These are phyloP conservation scores for Dromius quadrimaculatus DNA, from an alignment of 2,888 invertebrate genomes.

Conservation along the genomic window DNA sequence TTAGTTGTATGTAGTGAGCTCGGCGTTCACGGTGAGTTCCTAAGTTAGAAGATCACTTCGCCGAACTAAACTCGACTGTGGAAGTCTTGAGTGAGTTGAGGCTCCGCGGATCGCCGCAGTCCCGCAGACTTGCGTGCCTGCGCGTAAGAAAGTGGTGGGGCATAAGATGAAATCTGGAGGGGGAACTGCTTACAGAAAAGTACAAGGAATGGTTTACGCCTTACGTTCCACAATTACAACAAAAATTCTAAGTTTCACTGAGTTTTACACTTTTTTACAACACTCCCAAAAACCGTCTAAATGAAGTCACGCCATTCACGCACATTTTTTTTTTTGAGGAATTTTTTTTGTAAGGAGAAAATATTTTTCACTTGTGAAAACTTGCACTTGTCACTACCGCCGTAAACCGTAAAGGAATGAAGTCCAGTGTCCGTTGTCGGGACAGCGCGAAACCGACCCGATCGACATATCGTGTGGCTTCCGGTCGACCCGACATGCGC, in stretches of 20 bases:
- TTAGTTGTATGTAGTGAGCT: constrained; percentile 9
- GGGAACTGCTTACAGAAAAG: constrained; percentile 56
- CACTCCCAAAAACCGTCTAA: neutral
- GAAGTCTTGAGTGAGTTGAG: constrained; percentile 57
- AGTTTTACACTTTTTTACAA: constrained; percentile 4
- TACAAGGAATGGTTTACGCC: constrained; percentile 49
- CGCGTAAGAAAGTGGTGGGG: constrained; percentile 60
- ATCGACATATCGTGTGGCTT: constrained; percentile 59
- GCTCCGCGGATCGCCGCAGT: constrained; percentile 55
- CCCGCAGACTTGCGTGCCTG: constrained; percentile 62
- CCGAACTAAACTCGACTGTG: constrained; percentile 56
- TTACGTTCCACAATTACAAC: constrained; percentile 4
- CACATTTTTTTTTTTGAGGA: neutral
- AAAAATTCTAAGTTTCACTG: too few species aligned
- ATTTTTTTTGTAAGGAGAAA: neutral
- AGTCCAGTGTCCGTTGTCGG: neutral
- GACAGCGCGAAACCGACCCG: constrained; percentile 27
- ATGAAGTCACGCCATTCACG: neutral
- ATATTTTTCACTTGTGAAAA: neutral
- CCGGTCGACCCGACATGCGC: constrained; percentile 63
- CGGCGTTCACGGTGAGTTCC: constrained; percentile 29
- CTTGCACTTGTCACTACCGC: constrained; percentile 16
- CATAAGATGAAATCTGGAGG: constrained; percentile 57
- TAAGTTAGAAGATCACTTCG: constrained; percentile 56
- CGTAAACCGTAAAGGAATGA: constrained; percentile 16